Conservation (phyloP, 2,113 vertebrate genomes). For the Motacilla tschutschensis region DNA sequence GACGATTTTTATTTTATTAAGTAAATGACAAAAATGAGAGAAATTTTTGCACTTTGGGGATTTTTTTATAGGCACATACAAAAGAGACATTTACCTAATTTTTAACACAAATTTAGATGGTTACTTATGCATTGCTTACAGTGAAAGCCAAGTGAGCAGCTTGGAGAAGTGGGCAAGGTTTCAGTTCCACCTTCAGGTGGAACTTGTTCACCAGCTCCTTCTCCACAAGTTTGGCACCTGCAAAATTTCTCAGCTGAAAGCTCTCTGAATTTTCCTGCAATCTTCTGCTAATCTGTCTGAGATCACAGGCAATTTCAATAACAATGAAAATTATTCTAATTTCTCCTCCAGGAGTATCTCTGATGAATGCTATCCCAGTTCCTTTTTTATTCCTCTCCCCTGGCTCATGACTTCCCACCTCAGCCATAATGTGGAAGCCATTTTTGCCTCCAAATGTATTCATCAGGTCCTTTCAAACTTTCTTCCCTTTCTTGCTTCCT, state of each 20-base stretch:
- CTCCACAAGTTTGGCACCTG: background rate
- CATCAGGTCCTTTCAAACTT: conserved; percentile 37
- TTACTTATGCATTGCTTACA: background rate
- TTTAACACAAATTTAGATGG: background rate
- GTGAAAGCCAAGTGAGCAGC: background rate
- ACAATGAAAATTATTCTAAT: conserved; percentile 51
- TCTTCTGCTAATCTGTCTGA: conserved; percentile 41
- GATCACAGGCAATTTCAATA: conserved; percentile 54
- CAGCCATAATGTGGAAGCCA: background rate
- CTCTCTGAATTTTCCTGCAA: conserved; percentile 19
- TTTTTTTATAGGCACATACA: background rate
- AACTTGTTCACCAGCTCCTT: background rate
- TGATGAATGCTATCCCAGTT: conserved; percentile 12
- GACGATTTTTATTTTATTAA: background rate
- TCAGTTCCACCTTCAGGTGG: background rate
- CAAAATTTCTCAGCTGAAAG: conserved; percentile 2
- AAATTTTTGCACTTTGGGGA: background rate
- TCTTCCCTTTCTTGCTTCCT: conserved; percentile 1
- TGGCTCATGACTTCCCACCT: conserved; percentile 40
- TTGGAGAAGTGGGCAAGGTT: background rate
- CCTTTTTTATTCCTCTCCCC: conserved; percentile 23
- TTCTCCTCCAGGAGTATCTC: background rate
- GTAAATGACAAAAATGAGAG: background rate
- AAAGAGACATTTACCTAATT: background rate
- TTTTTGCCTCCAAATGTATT: conserved; percentile 13